Evolutionary conservation across 2,888 invertebrate species (phyloP).

Genomic region (Dromius quadrimaculatus): DNA sequence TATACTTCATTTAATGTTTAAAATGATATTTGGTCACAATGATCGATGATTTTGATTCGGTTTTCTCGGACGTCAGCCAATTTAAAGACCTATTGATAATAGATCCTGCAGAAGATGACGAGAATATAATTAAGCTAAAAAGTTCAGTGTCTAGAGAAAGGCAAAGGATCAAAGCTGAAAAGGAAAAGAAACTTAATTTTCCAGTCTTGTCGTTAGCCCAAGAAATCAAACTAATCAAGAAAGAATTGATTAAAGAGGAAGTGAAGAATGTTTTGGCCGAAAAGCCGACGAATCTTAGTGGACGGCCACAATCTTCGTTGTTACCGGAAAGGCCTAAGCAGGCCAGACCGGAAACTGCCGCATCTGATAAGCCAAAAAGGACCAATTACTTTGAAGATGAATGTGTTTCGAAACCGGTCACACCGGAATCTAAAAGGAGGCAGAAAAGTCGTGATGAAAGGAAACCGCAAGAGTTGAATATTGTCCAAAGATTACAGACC

Average conservation of each 20-base stretch:
- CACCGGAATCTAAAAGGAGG: background rate
- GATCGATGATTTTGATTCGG: slow-evolving; percentile 1
- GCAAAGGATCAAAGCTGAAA: background rate
- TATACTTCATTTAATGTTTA: background rate
- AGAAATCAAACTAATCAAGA: slow-evolving; percentile 1
- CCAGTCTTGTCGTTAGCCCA: background rate
- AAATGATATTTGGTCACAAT: too few relatives aligned
- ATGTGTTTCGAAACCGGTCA: background rate
- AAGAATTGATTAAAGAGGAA: background rate
- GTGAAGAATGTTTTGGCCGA: too few relatives aligned
- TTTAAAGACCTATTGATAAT: slow-evolving; percentile 14
- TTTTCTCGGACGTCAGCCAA: slow-evolving; percentile 1
- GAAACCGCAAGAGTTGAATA: too few relatives aligned
- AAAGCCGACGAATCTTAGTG: background rate
- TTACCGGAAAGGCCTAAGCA: background rate
- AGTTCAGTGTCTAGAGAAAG: background rate
- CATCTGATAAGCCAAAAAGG: background rate
- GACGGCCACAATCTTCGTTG: background rate
- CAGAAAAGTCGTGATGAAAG: too few relatives aligned
- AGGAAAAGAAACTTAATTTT: background rate
- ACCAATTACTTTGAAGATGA: too few relatives aligned
- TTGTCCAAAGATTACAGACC: too few relatives aligned
- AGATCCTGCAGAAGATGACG: background rate
- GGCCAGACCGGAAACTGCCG: background rate
- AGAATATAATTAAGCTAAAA: background rate